Conservation (phyloP, 1,140 invertebrate species). For the Camponotus floridanus region DNA sequence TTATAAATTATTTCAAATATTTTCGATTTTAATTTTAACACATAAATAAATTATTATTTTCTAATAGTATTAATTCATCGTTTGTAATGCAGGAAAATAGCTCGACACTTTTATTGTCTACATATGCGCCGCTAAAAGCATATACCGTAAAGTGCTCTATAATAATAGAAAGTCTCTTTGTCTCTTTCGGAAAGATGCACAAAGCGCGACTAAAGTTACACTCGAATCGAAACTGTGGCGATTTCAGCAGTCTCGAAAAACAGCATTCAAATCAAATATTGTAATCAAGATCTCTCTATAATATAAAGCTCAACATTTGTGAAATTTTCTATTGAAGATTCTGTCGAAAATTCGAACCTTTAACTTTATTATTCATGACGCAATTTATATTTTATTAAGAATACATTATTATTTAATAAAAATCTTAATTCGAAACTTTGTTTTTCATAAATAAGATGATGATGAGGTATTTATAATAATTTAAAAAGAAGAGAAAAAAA, state of each 20-base stretch:
- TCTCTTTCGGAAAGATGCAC: neutral
- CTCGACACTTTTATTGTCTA: no score
- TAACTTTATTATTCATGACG: neutral
- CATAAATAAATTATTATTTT: no score
- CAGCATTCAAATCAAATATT: neutral
- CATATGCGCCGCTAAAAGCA: slow-evolving; percentile 1
- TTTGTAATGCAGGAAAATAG: no score
- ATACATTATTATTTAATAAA: neutral
- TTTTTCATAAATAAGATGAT: neutral
- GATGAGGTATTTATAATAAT: neutral
- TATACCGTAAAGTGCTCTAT: slow-evolving; percentile 48
- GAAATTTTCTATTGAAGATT: neutral
- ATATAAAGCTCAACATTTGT: neutral
- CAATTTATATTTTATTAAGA: neutral
- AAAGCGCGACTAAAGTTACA: neutral
- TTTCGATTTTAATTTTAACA: no score
- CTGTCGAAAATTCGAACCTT: neutral
- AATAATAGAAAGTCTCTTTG: neutral
- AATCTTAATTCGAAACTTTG: neutral
- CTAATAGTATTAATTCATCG: no score
- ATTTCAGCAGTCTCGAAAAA: neutral
- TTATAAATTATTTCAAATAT: no score
- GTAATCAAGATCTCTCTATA: neutral
- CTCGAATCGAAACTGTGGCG: neutral
- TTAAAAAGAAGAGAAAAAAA: neutral